phyloP scores from a whole-genome alignment of 2,797 vertebrate genomes.

The Halcyon smyrnensis region DNA sequence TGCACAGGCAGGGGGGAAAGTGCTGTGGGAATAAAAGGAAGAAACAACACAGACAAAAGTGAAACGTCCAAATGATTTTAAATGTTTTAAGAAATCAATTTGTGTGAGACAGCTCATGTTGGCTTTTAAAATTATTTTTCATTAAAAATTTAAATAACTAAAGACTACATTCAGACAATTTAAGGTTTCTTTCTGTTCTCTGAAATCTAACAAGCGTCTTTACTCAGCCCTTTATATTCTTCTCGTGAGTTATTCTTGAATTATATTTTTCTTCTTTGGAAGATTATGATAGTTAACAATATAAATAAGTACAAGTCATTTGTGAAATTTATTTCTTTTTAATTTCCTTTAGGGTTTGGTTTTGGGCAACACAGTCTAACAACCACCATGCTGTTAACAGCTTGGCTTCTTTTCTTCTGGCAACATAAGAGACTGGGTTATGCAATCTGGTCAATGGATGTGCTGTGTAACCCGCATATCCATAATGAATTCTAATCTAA shows the following conservation, averaged over 20 bases:
- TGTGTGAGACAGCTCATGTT: not conserved
- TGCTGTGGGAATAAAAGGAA: not conserved
- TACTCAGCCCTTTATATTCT: not conserved
- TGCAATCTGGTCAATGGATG: not conserved
- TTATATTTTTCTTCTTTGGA: not conserved
- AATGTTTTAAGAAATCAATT: conserved; percentile 46
- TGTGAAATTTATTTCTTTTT: not conserved
- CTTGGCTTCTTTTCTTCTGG: not conserved
- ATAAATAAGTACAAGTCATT: not conserved
- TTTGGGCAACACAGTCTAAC: not conserved
- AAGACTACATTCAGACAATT: not conserved
- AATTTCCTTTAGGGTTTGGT: not conserved
- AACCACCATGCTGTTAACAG: not conserved
- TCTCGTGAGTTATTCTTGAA: not conserved
- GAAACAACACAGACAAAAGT: not conserved
- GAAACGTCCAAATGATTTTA: not conserved
- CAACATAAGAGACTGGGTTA: not conserved
- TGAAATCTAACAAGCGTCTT: not conserved
- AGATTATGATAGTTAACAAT: not conserved
- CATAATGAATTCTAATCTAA: conserved; percentile 17
- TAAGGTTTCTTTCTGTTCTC: not conserved
- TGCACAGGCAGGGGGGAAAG: not conserved
- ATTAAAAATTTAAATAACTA: conserved; percentile 43
- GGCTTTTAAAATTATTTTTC: conserved; percentile 43
- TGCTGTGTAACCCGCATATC: not conserved